Conservation (phyloP, 1,140 invertebrate genomes). For the Asobara japonica region DNA sequence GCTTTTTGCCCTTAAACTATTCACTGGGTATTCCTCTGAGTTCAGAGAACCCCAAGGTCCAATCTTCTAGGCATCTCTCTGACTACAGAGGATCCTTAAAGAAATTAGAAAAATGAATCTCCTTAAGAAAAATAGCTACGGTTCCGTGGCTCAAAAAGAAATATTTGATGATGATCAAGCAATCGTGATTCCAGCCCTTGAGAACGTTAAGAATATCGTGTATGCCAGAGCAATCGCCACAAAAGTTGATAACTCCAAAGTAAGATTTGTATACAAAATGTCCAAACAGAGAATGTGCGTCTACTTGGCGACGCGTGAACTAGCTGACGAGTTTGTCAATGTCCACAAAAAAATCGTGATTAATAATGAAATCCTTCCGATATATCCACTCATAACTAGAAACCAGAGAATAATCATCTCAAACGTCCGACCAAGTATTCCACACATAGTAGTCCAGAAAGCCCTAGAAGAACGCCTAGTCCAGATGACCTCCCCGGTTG, state of each 20-base stretch:
- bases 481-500: background rate
- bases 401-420: conserved; percentile 26
- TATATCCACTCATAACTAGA: background rate
- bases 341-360: background rate
- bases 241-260: background rate
- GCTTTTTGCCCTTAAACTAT: background rate
- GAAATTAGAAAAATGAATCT: background rate
- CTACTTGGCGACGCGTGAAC: conserved; percentile 18
- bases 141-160: background rate
- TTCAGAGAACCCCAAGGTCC: background rate
- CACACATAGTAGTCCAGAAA: background rate
- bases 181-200: background rate
- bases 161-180: conserved; percentile 22
- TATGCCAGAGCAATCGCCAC: conserved; percentile 17
- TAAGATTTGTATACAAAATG: conserved; percentile 23
- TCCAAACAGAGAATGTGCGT: conserved; percentile 26
- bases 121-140: background rate
- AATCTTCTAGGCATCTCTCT: background rate
- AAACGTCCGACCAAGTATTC: conserved; percentile 23
- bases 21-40: too few species aligned
- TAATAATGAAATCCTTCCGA: background rate
- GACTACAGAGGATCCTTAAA: background rate
- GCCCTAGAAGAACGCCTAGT: background rate
- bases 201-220: background rate
- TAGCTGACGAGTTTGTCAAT: conserved; percentile 15